Base-by-base conservation (phyloP, 2,113 vertebrate genomes). In the Mirounga angustirostris region DNA sequence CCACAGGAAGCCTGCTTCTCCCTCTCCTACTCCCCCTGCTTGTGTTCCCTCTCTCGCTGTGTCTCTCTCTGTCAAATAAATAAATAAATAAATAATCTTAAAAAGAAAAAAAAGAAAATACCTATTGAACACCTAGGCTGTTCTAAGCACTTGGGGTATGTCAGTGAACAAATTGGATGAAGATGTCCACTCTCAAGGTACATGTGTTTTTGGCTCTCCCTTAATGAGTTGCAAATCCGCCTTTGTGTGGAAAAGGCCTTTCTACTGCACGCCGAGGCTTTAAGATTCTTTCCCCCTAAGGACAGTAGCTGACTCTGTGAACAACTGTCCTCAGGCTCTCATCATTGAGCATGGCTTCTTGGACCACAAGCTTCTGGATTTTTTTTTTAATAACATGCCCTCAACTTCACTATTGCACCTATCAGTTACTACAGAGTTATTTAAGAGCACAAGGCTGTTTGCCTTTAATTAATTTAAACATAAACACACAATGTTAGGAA, bases 391-490 rank as follows among this genome's bases (percentile, higher is more conserved):
- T 54, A 28, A 50, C 11, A 93, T 43, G 89, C 50, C 67, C 61
- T 80, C 94, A 54, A 86, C 81, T 88, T 92, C 76, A 46, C 71
- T 85, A 59, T 76, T 94, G 76, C 30, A n/a, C 36, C 0, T 65
- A 63, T 84, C 78, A 88, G 93, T 95, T 94, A 93, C 46, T 10
- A 33, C 56, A 80, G 94, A 97, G 83, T 95, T 97, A 63, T 94
- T 92, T 95, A 89, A 96, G 92, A 95, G 85, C 76, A 86, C 92
- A 88, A 95, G 91, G 15, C 59, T 69, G 71, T 91, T 94, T 92
- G 92, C 92, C 86, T 98, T 96, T 95, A 96, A 98, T 97, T 98
- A 96, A 97, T 98, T 96, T 95, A 98, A 97, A 96, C 96, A 97
- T 79, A 97, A 95, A 97, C 90, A 95, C 86, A 81, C 76, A 89